Base-by-base conservation (phyloP, 2,797 vertebrate genomes). In the Pangasius mekongensis region DNA sequence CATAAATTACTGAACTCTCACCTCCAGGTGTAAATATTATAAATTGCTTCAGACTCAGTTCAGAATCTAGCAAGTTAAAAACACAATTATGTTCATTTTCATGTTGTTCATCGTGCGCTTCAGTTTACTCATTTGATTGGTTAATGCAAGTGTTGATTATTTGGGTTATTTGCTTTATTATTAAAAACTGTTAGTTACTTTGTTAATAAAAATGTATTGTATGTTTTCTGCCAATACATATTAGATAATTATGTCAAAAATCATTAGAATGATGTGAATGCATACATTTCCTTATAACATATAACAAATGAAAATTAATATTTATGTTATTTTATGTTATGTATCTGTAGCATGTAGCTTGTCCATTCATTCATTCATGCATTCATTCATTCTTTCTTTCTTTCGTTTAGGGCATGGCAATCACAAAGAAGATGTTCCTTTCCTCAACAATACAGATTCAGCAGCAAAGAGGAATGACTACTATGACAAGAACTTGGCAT, bases 371-470 rank as follows among this genome's bases (percentile, higher is more conserved):
- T 39, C 39, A 39, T 39, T 39, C 36, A 36, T 36, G 1, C 39
- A 39, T 39, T 39, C 39, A 39, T 43, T 43, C 6, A 1, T 47
- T 73, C 24, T 18, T 69, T 49, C 74, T 1, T 13, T 22, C 24
- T 60, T 39, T n/a, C 1, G 33, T 10, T 30, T 87, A 99, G 98
- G 97, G 94, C 97, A 97, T 92, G 96, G 96, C 83, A 97, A 97
- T 93, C 98, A 99, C 93, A 98, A 97, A 94, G 98, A 99, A 92
- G 97, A 97, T 94, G 98, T 98, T 80, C 98, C 98, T 83, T 99
- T 99, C 91, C 97, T 99, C 89, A 97, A 92, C 91, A 96, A 92
- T 84, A 87, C 94, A 54, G 98, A 98, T 69, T 92, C 95, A 66
- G 90, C 95, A 16, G 89, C 92, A 91, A 99, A 97, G 93, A 97